phyloP scores from a whole-genome alignment of 2,113 vertebrate species.

The Urocitellus parryii region DNA sequence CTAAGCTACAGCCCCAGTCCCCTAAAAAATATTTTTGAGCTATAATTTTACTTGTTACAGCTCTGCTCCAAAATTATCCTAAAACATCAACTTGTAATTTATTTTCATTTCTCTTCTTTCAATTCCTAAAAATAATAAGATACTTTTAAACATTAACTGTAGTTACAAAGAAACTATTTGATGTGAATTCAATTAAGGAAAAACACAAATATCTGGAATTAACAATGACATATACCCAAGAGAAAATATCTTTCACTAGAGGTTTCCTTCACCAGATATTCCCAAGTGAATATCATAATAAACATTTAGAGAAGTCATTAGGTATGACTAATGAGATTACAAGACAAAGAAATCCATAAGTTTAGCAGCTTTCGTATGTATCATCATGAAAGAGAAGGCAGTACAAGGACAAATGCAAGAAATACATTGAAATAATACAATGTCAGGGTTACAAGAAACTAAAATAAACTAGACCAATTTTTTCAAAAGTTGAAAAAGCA shows the following conservation, averaged over 20 bases:
- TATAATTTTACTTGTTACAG: not conserved
- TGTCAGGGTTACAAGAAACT: not conserved
- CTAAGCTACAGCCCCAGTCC: too few species aligned
- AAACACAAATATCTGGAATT: conserved; percentile 8
- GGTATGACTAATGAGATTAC: conserved; percentile 51
- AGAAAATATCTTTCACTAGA: conserved; percentile 13
- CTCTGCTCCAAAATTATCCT: not conserved
- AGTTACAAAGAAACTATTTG: conserved; percentile 23
- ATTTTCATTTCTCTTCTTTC: conserved; percentile 47
- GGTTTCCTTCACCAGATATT: conserved; percentile 22
- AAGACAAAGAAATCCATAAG: conserved; percentile 10
- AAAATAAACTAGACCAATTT: not conserved
- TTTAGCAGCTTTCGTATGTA: not conserved
- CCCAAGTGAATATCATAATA: conserved; percentile 33
- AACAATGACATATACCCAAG: not conserved
- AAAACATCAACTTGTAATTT: not conserved
- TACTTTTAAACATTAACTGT: conserved; percentile 36
- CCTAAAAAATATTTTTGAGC: not conserved
- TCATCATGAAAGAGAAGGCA: not conserved
- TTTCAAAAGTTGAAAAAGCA: conserved; percentile 2
- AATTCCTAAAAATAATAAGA: conserved; percentile 37
- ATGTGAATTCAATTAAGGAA: conserved; percentile 58
- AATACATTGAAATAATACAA: not conserved
- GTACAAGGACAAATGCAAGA: not conserved
- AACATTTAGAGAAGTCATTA: conserved; percentile 53